A percentile compares a stretch with the other conserved stretches of the same genome.
These are phyloP conservation scores for Eretmochelys imbricata DNA, from an alignment of 2,113 vertebrate genomes.

Conservation along the genomic window DNA sequence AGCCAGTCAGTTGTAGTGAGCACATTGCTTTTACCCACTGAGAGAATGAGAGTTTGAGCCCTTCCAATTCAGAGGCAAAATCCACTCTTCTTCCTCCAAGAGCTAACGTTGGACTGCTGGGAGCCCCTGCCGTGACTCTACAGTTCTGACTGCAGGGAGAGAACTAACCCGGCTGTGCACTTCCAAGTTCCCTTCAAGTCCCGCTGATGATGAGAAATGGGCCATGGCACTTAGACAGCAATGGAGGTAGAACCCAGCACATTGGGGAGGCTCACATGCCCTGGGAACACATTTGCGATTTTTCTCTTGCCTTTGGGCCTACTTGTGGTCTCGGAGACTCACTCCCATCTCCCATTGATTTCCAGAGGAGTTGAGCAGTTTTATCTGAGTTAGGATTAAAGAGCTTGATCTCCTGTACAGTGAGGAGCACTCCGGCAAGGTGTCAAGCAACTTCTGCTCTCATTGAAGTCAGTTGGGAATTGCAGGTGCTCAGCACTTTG, in stretches of 20 bases:
- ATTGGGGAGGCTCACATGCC: not conserved
- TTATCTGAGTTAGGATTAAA: not conserved
- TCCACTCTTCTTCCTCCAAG: not conserved
- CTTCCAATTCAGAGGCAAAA: not conserved
- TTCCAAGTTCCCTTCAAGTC: fast-evolving
- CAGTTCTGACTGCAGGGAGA: not conserved
- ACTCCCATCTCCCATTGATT: not conserved
- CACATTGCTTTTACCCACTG: fast-evolving
- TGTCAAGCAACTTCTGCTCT: not conserved
- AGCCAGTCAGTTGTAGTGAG: not conserved
- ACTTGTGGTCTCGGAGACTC: not conserved
- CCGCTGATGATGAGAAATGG: fast-evolving
- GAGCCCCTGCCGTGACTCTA: conserved; percentile 5
- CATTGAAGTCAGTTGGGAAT: not conserved
- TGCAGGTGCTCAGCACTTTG: not conserved
- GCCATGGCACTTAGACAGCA: not conserved
- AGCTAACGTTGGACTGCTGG: fast-evolving
- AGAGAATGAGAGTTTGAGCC: not conserved
- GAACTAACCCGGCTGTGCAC: fast-evolving
- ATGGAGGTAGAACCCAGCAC: too few species aligned
- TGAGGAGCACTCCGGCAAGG: not conserved
- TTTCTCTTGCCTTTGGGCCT: not conserved
- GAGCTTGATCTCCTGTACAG: fast-evolving
- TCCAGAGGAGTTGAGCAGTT: not conserved
- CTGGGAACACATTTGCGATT: not conserved